These are phyloP conservation scores for Odontophorus gujanensis DNA, from an alignment of 2,113 vertebrate genomes.

Conservation along the genomic window DNA sequence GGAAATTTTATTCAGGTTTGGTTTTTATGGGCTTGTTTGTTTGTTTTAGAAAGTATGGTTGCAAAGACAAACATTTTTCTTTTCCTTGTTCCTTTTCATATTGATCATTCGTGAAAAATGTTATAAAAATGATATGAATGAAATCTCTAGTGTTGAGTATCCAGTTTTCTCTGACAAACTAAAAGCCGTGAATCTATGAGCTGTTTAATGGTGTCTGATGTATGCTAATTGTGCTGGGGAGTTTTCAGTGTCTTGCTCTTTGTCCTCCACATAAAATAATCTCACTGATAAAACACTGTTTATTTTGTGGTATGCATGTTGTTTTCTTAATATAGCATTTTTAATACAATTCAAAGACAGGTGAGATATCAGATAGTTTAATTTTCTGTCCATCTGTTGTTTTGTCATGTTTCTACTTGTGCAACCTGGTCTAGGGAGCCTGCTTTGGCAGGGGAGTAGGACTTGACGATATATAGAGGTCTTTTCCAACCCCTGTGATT, in stretches of 20 bases:
- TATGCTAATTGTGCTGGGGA: not conserved
- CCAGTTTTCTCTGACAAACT: not conserved
- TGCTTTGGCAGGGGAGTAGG: no score
- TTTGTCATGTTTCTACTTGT: no score
- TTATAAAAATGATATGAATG: not conserved
- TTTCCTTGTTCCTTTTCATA: not conserved
- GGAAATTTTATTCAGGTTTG: not conserved
- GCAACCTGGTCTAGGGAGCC: no score
- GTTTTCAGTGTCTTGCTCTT: not conserved
- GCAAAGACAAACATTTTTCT: not conserved
- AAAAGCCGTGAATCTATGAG: not conserved
- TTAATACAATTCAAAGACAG: not conserved
- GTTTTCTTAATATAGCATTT: not conserved
- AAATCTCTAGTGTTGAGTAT: not conserved
- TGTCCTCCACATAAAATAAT: not conserved
- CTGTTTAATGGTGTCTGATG: not conserved
- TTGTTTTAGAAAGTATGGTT: not conserved
- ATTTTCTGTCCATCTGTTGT: not conserved
- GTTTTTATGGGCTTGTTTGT: no score
- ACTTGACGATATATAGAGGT: no score
- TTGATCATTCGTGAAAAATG: not conserved
- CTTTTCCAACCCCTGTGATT: no score
- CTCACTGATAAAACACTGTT: not conserved
- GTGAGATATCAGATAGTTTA: not conserved
- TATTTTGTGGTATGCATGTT: not conserved